Base-by-base conservation (phyloP, 2,888 invertebrate genomes). In the Empis stercorea region DNA sequence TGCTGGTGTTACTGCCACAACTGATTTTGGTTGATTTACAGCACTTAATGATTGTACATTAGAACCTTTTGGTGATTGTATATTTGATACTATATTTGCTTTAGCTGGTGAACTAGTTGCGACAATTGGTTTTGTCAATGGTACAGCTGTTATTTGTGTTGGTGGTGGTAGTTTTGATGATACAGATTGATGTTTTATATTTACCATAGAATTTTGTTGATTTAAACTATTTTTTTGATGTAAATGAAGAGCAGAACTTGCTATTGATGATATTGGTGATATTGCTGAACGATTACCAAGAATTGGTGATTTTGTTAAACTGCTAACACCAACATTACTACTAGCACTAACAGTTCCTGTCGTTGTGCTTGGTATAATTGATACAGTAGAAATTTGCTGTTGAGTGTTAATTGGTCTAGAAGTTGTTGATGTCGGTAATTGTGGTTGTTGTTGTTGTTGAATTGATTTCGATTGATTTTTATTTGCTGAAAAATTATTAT, bases 71-170 rank as follows among this genome's bases (percentile, higher is more conserved):
- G 42, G 42, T 16, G 11, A 9, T 42, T 42, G n/a, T 11, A 6
- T 16, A 41, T 30, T 14, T 34, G 32, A 11, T 43, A 6, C 2
- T 34, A n/a, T 4, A 34, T 34, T 34, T 4, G n/a, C 23, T 40
- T 40, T 34, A 9, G 17, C 48, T 32, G 49, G 46, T 17, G 53
- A 46, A 41, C 45, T 47, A 15, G 49, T 39, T 16, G 48, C 48
- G 0, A 41, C 37, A 45, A 43, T 45, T 47, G 55, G 55, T 46
- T 59, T 58, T 45, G 57, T 58, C 27, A 59, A 50, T 36, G 59
- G 53, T 30, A 58, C 56, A 16, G 60, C 55, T 43, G 54, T 55
- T 14, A 55, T 50, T 48, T 59, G 57, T 43, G 43, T 38, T 14
- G 44, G 38, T 15, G 56, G 52, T 48, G 51, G 49, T 47, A 55